These are phyloP conservation scores for Myxocyprinus asiaticus DNA, from an alignment of 2,113 vertebrate species.

Conservation along the genomic window DNA sequence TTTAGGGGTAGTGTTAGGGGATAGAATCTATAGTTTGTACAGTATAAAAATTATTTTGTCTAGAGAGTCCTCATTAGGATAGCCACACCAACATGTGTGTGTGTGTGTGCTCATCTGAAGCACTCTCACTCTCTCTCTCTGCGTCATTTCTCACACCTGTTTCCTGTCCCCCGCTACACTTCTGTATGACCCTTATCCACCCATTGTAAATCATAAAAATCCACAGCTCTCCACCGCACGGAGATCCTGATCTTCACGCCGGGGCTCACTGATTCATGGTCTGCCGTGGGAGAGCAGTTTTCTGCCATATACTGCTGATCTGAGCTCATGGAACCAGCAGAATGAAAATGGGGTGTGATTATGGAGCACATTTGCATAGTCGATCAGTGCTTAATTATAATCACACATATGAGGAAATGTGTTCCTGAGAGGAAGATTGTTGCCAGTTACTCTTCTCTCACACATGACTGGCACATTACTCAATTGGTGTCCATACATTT, in stretches of 20 bases:
- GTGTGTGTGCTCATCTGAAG: no score
- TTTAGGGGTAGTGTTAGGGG: no score
- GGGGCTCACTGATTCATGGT: constrained; percentile 49
- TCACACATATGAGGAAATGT: no score
- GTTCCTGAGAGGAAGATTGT: no score
- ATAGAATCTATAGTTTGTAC: no score
- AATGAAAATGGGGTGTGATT: constrained; percentile 2
- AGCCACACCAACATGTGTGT: no score
- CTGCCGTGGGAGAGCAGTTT: constrained; percentile 43
- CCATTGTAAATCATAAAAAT: constrained; percentile 47
- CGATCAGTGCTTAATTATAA: no score
- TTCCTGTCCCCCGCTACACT: constrained; percentile 53
- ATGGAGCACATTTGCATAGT: background rate
- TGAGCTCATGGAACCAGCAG: background rate
- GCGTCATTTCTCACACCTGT: constrained; percentile 60
- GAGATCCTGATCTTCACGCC: constrained; percentile 14
- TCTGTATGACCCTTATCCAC: constrained; percentile 53
- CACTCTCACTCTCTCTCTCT: constrained; percentile 30
- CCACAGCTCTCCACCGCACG: constrained; percentile 5
- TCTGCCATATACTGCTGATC: constrained; percentile 23
- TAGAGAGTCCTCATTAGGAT: no score
- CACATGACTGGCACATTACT: no score
- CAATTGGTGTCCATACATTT: no score
- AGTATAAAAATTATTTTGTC: no score
- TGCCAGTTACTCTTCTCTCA: no score